Evolutionary conservation across 2,113 vertebrate genomes (phyloP).

Genomic region (Nyctereutes procyonoides): DNA sequence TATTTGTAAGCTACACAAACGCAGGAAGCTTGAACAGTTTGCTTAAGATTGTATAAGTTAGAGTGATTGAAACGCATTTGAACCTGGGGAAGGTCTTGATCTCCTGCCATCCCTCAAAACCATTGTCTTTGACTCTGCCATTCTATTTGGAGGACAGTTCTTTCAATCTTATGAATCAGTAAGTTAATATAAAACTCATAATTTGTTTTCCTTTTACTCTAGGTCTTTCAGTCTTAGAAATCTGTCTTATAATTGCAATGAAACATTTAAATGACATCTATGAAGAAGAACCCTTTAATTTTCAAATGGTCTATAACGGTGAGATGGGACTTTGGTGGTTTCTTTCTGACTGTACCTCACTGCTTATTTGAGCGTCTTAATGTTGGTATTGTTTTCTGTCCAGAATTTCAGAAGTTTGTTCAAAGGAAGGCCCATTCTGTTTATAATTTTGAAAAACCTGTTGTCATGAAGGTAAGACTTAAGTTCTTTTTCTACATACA

Average conservation of each 20-base stretch:
- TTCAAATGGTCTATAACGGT: slow-evolving; percentile 99
- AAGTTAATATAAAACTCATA: slow-evolving; percentile 20
- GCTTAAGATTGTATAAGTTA: neutral
- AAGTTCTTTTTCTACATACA: neutral
- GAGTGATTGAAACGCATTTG: neutral
- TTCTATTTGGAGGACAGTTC: neutral
- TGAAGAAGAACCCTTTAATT: slow-evolving; percentile 97
- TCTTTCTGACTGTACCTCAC: neutral
- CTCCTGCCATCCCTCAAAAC: neutral
- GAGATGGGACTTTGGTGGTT: slow-evolving; percentile 64
- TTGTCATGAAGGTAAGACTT: slow-evolving; percentile 95
- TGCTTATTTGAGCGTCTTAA: neutral
- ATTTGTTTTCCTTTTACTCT: slow-evolving; percentile 59
- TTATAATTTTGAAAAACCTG: slow-evolving; percentile 96
- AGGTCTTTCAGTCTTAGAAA: slow-evolving; percentile 97
- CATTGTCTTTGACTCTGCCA: neutral
- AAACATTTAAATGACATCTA: slow-evolving; percentile 97
- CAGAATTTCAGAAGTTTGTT: slow-evolving; percentile 99
- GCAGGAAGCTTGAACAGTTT: neutral
- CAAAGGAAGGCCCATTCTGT: slow-evolving; percentile 95
- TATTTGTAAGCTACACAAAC: neutral
- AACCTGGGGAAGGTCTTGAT: neutral
- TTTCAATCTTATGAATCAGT: neutral
- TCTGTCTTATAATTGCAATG: slow-evolving; percentile 98
- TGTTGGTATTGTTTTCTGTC: neutral